A percentile compares a stretch with the other conserved stretches of the same genome.
These are phyloP conservation scores for Petrocephalus microphthalmus DNA, from an alignment of 2,113 vertebrate genomes.

Conservation along the genomic window DNA sequence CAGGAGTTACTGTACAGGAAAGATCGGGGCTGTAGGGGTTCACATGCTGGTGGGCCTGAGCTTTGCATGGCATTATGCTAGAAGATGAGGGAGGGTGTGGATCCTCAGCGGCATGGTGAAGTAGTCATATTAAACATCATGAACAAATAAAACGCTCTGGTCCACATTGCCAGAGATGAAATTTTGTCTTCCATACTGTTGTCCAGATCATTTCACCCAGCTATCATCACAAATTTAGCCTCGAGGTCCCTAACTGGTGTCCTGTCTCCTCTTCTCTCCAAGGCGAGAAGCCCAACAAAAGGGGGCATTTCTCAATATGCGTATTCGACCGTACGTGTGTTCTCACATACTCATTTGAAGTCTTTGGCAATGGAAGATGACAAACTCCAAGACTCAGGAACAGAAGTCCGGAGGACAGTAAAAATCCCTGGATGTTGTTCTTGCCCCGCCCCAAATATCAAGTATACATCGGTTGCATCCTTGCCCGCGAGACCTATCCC, in stretches of 20 bases:
- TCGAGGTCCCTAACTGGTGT: neutral
- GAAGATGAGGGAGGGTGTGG: neutral
- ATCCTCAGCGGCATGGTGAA: neutral
- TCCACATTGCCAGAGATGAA: neutral
- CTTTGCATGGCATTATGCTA: neutral
- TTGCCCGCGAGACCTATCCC: too few relatives aligned
- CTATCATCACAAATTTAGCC: neutral
- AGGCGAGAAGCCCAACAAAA: too few relatives aligned
- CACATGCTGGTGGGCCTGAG: neutral
- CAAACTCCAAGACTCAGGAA: too few relatives aligned
- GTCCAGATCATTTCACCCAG: neutral
- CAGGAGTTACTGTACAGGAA: neutral
- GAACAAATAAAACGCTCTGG: neutral
- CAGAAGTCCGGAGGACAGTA: too few relatives aligned
- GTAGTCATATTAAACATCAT: neutral
- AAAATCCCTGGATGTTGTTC: too few relatives aligned
- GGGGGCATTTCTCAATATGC: too few relatives aligned
- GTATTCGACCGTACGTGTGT: too few relatives aligned
- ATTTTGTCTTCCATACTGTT: neutral
- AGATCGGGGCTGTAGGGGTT: neutral
- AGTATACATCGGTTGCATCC: too few relatives aligned
- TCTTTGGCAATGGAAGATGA: too few relatives aligned
- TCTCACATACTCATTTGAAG: too few relatives aligned
- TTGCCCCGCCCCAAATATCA: too few relatives aligned
- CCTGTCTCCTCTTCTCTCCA: neutral